Evolutionary conservation across 2,888 invertebrate genomes (phyloP).

Genomic region (Cataglyphis albicans): DNA sequence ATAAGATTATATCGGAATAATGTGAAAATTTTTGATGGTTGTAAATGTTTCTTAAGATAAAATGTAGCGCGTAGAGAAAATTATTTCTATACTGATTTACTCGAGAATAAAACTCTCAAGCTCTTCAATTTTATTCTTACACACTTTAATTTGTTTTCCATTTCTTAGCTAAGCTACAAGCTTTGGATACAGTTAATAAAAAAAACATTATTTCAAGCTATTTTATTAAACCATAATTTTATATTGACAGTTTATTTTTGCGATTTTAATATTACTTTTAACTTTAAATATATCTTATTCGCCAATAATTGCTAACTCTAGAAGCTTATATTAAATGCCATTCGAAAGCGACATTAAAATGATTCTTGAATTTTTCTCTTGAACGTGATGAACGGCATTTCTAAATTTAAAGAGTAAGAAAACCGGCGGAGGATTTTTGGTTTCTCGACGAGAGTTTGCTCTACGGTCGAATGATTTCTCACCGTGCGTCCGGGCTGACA

Average conservation of each 20-base stretch:
- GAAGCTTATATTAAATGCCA: not conserved
- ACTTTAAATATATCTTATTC: not conserved
- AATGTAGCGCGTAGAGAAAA: not conserved
- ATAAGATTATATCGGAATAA: not conserved
- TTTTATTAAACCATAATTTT: constrained; percentile 1
- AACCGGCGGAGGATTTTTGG: constrained; percentile 45
- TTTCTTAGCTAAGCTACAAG: not conserved
- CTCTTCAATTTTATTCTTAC: not conserved
- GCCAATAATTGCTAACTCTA: not conserved
- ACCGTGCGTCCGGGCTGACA: constrained; percentile 71
- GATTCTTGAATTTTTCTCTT: not conserved
- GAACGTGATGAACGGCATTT: not conserved
- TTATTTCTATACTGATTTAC: not conserved
- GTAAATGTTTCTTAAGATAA: not conserved
- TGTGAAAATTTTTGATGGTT: not conserved
- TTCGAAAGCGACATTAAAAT: constrained; percentile 26
- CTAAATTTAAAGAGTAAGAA: constrained; percentile 16
- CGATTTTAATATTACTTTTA: not conserved
- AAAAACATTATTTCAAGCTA: not conserved
- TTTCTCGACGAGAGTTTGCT: constrained; percentile 41
- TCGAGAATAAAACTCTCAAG: not conserved
- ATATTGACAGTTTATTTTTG: not conserved
- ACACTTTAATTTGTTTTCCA: not conserved
- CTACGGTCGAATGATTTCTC: constrained; percentile 72
- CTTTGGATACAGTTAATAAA: not conserved